Evolutionary conservation across 2,113 vertebrate species (phyloP).

Genomic region (Eira barbara): DNA sequence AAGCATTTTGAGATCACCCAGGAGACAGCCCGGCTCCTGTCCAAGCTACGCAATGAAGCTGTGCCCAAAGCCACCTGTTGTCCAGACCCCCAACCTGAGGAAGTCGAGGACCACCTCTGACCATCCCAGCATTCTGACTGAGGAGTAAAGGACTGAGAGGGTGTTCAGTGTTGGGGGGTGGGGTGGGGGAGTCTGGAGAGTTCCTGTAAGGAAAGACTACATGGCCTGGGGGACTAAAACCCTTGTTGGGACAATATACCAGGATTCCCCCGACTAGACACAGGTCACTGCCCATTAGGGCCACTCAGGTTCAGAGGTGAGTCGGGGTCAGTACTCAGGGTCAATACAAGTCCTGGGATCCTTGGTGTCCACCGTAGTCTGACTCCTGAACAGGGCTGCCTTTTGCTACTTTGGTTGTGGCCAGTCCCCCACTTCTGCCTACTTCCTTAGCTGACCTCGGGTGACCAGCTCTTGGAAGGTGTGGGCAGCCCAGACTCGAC

Average conservation of each 20-base stretch:
- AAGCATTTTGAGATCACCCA: constrained; percentile 76
- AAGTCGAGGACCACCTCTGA: constrained; percentile 55
- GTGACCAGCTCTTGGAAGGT: neutral
- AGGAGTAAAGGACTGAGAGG: neutral
- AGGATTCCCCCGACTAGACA: neutral
- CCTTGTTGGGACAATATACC: neutral
- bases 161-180: neutral
- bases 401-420: neutral
- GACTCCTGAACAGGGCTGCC: neutral
- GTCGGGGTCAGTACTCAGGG: constrained; percentile 6
- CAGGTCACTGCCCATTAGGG: neutral
- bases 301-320: neutral
- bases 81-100: constrained; percentile 31
- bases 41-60: constrained; percentile 59
- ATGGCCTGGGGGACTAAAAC: neutral
- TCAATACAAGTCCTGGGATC: neutral
- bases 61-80: constrained; percentile 25
- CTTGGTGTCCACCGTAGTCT: neutral
- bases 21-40: constrained; percentile 77
- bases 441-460: neutral
- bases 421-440: neutral
- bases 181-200: neutral
- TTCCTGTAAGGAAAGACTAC: neutral
- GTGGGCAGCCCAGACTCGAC: neutral
- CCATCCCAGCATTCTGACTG: neutral